Conservation (phyloP, 2,888 invertebrate genomes). For the Prosopocoilus inquinatus region DNA sequence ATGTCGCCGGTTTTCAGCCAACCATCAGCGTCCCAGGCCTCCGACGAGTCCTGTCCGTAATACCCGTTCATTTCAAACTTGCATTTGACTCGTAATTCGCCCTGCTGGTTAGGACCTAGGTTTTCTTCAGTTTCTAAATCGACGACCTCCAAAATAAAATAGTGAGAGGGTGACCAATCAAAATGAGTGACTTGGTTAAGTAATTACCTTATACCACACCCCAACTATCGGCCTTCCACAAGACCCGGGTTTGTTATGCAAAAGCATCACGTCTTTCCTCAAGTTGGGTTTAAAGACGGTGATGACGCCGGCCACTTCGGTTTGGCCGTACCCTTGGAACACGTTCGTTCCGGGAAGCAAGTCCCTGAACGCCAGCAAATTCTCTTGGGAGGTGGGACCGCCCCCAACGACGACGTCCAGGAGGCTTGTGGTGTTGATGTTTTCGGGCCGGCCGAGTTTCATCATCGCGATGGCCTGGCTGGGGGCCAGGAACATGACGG, state of each 20-base stretch:
- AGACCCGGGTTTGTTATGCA: conserved; percentile 37
- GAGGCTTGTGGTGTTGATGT: conserved; percentile 39
- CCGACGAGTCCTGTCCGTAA: conserved; percentile 47
- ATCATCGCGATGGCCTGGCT: conserved; percentile 34
- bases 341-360: conserved; percentile 42
- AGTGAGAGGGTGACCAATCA: neutral
- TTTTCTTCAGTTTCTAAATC: conserved; percentile 50
- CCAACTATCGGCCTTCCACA: conserved; percentile 36
- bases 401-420: conserved; percentile 37
- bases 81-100: conserved; percentile 55
- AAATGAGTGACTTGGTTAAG: neutral
- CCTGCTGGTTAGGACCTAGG: conserved; percentile 50
- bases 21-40: conserved; percentile 49
- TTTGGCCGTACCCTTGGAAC: conserved; percentile 41
- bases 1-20: conserved; percentile 57
- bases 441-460: conserved; percentile 40
- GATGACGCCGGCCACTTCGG: conserved; percentile 41
- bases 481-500: conserved; percentile 35
- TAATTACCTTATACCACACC: conserved; percentile 37
- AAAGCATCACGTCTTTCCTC: conserved; percentile 32
- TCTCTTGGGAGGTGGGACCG: conserved; percentile 34
- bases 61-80: conserved; percentile 47
- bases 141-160: conserved; percentile 49
- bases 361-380: conserved; percentile 36
- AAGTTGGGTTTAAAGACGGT: conserved; percentile 34